These are phyloP conservation scores for Mnemiopsis leidyi DNA, from an alignment of 37 sponge, comb jelly and placozoan genomes.

Conservation along the genomic window DNA sequence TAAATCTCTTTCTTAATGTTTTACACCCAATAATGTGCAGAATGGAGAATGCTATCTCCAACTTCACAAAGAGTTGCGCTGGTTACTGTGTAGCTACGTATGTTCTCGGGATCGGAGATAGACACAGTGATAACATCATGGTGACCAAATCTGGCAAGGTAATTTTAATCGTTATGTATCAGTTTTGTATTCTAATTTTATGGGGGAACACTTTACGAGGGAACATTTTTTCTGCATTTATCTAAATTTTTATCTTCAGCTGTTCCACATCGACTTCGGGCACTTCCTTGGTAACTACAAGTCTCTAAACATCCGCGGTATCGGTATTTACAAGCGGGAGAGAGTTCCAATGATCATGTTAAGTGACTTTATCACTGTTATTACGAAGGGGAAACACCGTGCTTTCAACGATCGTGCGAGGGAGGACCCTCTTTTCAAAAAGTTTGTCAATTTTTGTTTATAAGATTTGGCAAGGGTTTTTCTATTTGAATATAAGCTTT, in stretches of 20 bases:
- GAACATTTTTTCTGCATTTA: too few species aligned
- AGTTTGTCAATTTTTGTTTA: not conserved
- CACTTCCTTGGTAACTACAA: constrained; percentile 99
- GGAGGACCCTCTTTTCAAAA: not conserved
- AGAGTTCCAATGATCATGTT: constrained; percentile 96
- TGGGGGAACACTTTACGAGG: too few species aligned
- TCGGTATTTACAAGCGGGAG: constrained; percentile 78
- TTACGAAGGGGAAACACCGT: constrained; percentile 75
- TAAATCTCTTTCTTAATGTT: not conserved
- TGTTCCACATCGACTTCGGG: constrained; percentile 98
- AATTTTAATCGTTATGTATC: too few species aligned
- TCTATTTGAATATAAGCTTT: too few species aligned
- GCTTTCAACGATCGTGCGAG: not conserved
- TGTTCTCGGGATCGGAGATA: constrained; percentile 94
- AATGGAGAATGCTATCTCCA: constrained; percentile 82
- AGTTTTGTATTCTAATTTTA: too few species aligned
- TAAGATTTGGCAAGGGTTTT: too few species aligned
- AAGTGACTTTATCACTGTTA: constrained; percentile 90
- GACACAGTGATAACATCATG: constrained; percentile 99
- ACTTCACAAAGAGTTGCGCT: constrained; percentile 91
- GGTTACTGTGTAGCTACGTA: constrained; percentile 99
- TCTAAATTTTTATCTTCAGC: constrained; percentile 68
- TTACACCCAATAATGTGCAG: constrained; percentile 9
- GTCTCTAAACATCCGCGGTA: constrained; percentile 81
- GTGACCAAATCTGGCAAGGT: constrained; percentile 87